Evolutionary conservation across 2,888 invertebrate genomes (phyloP).

Genomic region (Malthinus seriepunctatus): DNA sequence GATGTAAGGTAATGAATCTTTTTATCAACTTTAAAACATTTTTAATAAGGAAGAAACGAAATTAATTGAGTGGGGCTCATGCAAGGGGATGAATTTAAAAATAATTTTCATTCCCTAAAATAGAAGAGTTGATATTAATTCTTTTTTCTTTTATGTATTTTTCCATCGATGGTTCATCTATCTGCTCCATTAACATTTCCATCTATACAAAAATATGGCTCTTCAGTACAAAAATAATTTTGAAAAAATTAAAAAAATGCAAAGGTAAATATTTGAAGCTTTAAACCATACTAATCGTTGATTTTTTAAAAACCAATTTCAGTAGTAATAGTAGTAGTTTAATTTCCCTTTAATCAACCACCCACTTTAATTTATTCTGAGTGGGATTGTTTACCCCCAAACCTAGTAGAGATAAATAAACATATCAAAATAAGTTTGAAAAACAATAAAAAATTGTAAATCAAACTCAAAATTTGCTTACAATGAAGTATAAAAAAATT

Average conservation of each 20-base stretch:
- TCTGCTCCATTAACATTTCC: neutral
- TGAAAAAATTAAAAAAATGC: constrained; percentile 6
- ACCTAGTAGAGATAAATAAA: neutral
- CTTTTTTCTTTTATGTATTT: constrained; percentile 4
- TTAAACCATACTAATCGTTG: neutral
- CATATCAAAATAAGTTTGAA: neutral
- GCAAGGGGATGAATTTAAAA: no score
- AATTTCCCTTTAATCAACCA: neutral
- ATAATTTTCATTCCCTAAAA: no score
- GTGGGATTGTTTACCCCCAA: neutral
- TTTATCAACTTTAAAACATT: neutral
- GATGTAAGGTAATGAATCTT: constrained; percentile 64
- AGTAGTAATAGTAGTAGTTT: neutral
- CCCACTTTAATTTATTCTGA: neutral
- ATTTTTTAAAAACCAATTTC: neutral
- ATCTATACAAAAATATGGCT: no score
- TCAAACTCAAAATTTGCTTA: neutral
- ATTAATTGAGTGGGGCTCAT: no score
- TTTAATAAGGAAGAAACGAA: neutral
- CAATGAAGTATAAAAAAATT: neutral
- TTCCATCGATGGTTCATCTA: constrained; percentile 5
- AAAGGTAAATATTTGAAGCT: constrained; percentile 21
- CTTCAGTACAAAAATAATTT: constrained; percentile 18
- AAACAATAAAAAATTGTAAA: constrained; percentile 2
- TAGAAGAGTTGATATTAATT: neutral